Evolutionary conservation across 1,140 invertebrate species (phyloP), one percentile per base, ranked within the genome.

Genomic region (Agrypnia vestita): DNA sequence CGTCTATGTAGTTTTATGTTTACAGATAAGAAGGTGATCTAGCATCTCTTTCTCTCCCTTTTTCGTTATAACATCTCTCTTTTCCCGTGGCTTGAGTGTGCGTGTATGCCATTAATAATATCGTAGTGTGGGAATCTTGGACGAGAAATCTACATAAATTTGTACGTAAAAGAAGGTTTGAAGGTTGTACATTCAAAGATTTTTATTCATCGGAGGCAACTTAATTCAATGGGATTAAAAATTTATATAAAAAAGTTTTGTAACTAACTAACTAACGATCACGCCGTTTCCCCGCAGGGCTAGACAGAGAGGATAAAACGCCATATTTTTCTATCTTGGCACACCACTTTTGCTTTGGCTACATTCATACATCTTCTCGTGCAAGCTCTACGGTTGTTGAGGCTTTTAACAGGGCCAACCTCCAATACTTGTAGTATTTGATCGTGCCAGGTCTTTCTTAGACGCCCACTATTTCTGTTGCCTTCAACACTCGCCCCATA

Each of bases 1-100:
- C 76, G 35, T 71, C 80, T 79, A 79, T 82, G 59, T 49, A 82
- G 72, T 82, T 82, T 82, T 82, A 82, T 82, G 80, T 69, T 25
- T 75, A 59, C 67, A 76, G 80, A 79, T 82, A 82, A 82, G 80
- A 82, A 73, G 80, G 72, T 69, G 67, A 49, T 79, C 44, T 44
- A 17, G 46, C 55, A 49, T 64, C 11, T 19, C 59, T 56, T 64
- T 62, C 46, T 51, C 59, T 3, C 67, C 64, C 64, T 73, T 56
- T 64, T 44, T 80, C 73, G 49, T 72, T 72, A 59, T 59, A 59
- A 19, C 73, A 43, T 75, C 73, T 61, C 73, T 46, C 55, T 43
- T 55, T 59, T 19, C 0, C 19, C 55, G 44, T 46, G 21, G 44
- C 64, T 1, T 0, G 43, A 15, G 11, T 17, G 19, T 17, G 64